Conservation (phyloP, 2,797 vertebrate genomes). For the Cichlasoma orientale region DNA sequence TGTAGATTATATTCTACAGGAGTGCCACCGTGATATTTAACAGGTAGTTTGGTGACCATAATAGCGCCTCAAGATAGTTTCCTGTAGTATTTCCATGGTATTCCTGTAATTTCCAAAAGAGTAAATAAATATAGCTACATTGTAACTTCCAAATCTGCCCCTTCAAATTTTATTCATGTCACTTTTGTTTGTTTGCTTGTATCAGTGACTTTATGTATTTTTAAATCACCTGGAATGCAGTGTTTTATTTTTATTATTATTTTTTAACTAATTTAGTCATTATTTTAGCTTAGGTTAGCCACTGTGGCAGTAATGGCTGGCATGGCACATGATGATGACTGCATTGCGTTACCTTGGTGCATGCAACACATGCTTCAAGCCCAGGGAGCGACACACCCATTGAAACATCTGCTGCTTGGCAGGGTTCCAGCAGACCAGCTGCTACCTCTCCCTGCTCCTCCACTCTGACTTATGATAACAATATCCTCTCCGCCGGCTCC, state of each 20-base stretch:
- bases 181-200: neutral
- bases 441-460: constrained; percentile 59
- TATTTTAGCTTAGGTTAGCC: neutral
- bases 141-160: neutral
- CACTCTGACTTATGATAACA: constrained; percentile 56
- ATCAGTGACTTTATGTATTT: neutral
- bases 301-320: constrained; percentile 2
- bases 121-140: no score
- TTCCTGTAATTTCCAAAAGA: neutral
- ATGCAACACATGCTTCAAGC: constrained; percentile 73
- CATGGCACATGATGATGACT: constrained; percentile 57
- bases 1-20: no score
- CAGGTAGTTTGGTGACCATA: neutral
- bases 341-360: constrained; percentile 79
- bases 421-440: constrained; percentile 71
- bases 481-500: constrained; percentile 26
- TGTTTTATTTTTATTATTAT: neutral
- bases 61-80: neutral
- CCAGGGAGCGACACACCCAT: constrained; percentile 68
- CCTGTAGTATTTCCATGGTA: neutral
- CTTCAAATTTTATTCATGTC: neutral
- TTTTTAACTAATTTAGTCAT: neutral
- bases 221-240: no score
- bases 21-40: neutral
- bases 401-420: constrained; percentile 76